A percentile compares a stretch with the other conserved stretches of the same genome.
Conservation (phyloP, 2,113 vertebrate species). For the Athene noctua region DNA sequence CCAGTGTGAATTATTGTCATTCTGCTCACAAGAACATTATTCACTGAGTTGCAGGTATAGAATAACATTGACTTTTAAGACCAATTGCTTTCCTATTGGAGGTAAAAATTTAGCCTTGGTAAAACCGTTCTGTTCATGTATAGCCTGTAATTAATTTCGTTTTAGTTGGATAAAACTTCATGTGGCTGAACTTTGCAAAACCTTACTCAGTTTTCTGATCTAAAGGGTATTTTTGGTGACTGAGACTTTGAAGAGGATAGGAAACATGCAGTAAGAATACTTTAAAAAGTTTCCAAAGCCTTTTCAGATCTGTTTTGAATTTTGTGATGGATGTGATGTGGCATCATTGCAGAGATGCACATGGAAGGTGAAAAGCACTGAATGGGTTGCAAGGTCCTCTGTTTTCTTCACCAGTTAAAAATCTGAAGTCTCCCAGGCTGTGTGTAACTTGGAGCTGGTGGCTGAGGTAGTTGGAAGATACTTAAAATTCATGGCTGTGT, state of each 20-base stretch:
- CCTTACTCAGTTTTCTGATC: not conserved
- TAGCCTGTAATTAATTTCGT: not conserved
- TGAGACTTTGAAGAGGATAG: not conserved
- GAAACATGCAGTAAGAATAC: not conserved
- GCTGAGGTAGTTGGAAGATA: not conserved
- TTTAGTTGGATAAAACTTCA: not conserved
- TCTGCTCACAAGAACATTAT: not conserved
- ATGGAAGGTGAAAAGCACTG: not conserved
- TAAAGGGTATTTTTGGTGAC: not conserved
- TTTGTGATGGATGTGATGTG: not conserved
- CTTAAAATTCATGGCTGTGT: not conserved
- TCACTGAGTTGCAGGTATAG: not conserved
- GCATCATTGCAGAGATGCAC: not conserved
- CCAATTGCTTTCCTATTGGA: not conserved
- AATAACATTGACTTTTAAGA: not conserved
- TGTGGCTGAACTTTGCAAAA: not conserved
- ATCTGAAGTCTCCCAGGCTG: not conserved
- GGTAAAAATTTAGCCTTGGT: not conserved
- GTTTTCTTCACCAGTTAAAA: not conserved
- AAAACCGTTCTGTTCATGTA: not conserved
- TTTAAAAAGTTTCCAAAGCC: not conserved
- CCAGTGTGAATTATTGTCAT: not conserved
- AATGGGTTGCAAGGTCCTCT: not conserved
- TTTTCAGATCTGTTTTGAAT: not conserved
- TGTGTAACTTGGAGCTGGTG: not conserved